Base-by-base conservation (phyloP, 2,888 invertebrate genomes). In the Rhingia rostrata region DNA sequence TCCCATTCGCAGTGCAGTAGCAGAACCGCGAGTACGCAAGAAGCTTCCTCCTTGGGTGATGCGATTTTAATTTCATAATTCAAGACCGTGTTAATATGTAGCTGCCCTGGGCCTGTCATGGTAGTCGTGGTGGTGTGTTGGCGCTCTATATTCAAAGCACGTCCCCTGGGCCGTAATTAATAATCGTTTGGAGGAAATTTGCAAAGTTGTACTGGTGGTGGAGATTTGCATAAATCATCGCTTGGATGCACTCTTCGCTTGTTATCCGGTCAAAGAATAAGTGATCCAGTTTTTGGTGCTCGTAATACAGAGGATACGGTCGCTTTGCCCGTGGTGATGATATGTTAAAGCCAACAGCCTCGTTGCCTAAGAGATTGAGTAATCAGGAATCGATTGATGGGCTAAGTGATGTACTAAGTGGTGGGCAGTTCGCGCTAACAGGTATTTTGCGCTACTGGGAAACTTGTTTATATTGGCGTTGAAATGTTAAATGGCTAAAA, bases 21-120 rank as follows among this genome's bases (percentile, higher is more conserved):
- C 45, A 33, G 79, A 69, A 79, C 67, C 22, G 1, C 58, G 43
- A 64, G 79, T 74, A 49, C 67, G 45, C 69, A 63, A 78, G 67
- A 60, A 74, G 74, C 74, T 79, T 84, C 74, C 79, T 79, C 63
- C 74, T 74, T 30, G 56, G 49, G 69, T 84, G 79, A 84, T 84
- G 79, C 79, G 79, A 74, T 70, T 84, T 84, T 84, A 84, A 84
- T 84, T 84, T 84, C 83, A 84, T 84, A 84, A 84, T 79, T 84
- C 83, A 84, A 84, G 83, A 84, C 83, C 79, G 83, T 79, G 83
- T 84, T 84, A 84, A 84, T 79, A 84, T 84, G 79, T 79, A 79
- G 64, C 79, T 79, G 79, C 83, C 83, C 54, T 58, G 63, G 64
- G 83, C 79, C 7, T 43, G 22, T 35, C 53, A 33, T 53, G 32